phyloP scores from a whole-genome alignment of 2,797 vertebrate species.

The Melanotaenia pygmaea region DNA sequence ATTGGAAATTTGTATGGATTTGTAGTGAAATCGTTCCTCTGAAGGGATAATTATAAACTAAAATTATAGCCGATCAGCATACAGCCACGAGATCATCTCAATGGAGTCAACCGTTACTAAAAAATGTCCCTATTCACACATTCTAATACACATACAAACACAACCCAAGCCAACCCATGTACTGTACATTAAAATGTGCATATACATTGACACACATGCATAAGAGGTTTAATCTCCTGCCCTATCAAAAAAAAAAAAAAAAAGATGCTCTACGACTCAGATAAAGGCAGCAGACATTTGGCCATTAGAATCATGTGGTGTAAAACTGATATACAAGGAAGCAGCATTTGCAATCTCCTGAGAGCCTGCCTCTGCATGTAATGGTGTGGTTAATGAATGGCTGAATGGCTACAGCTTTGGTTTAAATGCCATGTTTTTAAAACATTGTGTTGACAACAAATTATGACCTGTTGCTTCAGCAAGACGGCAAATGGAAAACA shows the following conservation, averaged over 20 bases:
- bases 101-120: neutral
- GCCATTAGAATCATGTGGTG: conserved; percentile 13
- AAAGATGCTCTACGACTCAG: neutral
- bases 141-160: neutral
- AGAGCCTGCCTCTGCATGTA: conserved; percentile 58
- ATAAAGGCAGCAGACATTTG: neutral
- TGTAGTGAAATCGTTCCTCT: neutral
- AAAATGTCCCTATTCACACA: neutral
- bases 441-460: conserved; percentile 50
- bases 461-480: conserved; percentile 46
- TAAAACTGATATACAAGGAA: conserved; percentile 34
- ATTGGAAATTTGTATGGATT: neutral
- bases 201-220: neutral
- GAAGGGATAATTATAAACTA: neutral
- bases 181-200: neutral
- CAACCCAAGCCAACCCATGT: neutral
- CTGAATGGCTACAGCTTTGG: conserved; percentile 31
- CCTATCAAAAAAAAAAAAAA: neutral
- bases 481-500: conserved; percentile 29
- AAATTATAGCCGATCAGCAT: neutral
- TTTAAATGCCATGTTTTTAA: conserved; percentile 46
- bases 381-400: conserved; percentile 42
- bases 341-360: conserved; percentile 24
- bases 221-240: neutral
- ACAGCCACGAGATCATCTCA: neutral